A percentile compares a stretch with the other conserved stretches of the same genome.
phyloP scores from a whole-genome alignment of 2,888 invertebrate species.

The Plagodis pulveraria region DNA sequence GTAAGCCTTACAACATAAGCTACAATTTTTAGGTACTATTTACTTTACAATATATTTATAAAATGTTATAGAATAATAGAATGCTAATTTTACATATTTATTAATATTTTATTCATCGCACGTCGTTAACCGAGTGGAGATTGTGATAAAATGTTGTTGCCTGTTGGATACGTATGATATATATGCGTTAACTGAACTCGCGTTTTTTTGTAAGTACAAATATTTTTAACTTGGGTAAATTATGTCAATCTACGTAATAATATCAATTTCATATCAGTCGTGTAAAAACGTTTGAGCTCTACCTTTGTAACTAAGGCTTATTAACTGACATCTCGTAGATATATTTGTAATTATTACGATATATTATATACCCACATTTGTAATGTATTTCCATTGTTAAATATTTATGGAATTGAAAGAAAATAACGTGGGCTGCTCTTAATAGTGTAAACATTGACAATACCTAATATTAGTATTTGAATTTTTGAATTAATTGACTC shows the following conservation, averaged over 20 bases:
- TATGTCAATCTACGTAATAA: conserved; percentile 76
- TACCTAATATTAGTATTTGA: conserved; percentile 2
- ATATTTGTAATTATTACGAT: conserved; percentile 11
- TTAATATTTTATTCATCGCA: too few relatives aligned
- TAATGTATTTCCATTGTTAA: conserved; percentile 23
- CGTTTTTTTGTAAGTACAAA: conserved; percentile 54
- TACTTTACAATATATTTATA: conserved; percentile 8
- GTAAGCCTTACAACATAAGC: too few relatives aligned
- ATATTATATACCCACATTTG: not conserved
- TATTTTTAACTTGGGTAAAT: conserved; percentile 65
- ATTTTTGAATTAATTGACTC: conserved; percentile 4
- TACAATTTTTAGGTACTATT: conserved; percentile 5
- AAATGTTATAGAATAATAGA: conserved; percentile 1
- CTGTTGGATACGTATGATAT: conserved; percentile 47
- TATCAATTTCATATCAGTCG: conserved; percentile 82
- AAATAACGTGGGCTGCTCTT: conserved; percentile 7
- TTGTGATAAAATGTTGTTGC: conserved; percentile 58
- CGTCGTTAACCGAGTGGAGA: conserved; percentile 44
- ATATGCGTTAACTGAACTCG: conserved; percentile 43
- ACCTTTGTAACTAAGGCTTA: conserved; percentile 45
- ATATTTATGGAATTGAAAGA: conserved; percentile 18
- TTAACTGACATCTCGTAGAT: conserved; percentile 31
- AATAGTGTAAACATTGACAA: conserved; percentile 12
- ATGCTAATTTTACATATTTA: not conserved
- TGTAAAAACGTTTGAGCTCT: conserved; percentile 57